phyloP scores from a whole-genome alignment of 2,888 invertebrate species.

The Biston betularia region DNA sequence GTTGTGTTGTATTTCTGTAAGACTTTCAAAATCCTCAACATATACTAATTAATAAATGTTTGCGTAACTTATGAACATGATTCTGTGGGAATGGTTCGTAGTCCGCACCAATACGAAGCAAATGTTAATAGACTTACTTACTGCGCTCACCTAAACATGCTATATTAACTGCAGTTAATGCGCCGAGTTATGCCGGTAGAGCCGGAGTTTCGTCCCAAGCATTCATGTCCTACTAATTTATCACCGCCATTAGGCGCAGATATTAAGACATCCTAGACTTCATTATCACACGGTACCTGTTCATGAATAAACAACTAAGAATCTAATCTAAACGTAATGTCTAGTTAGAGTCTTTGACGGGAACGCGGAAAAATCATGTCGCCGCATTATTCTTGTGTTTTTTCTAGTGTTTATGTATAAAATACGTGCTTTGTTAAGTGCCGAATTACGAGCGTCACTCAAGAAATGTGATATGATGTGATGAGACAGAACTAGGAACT shows the following conservation, averaged over 20 bases:
- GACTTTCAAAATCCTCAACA: background rate
- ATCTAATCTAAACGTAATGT: constrained; percentile 40
- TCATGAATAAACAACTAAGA: constrained; percentile 39
- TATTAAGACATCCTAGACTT: constrained; percentile 70
- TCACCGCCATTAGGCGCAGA: constrained; percentile 60
- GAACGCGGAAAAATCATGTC: background rate
- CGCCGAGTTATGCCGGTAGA: constrained; percentile 58
- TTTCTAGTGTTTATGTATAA: too few species aligned
- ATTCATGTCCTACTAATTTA: constrained; percentile 67
- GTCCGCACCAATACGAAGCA: constrained; percentile 56
- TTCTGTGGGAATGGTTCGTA: constrained; percentile 35
- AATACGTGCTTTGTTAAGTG: too few species aligned
- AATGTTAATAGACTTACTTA: constrained; percentile 73
- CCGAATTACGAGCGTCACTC: too few species aligned
- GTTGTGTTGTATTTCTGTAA: background rate
- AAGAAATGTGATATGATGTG: too few species aligned
- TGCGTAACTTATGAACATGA: constrained; percentile 14
- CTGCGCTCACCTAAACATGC: constrained; percentile 62
- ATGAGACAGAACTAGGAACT: too few species aligned
- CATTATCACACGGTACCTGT: constrained; percentile 61
- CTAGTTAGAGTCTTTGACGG: background rate
- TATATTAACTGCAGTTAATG: constrained; percentile 57
- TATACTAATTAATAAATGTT: constrained; percentile 8
- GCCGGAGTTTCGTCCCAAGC: constrained; percentile 62
- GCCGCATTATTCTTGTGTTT: too few species aligned